Percentiles rank a stretch among this genome's conserved stretches.
Conservation (phyloP, 2,113 vertebrate genomes). For the Ophthalmolycus amberensis region DNA sequence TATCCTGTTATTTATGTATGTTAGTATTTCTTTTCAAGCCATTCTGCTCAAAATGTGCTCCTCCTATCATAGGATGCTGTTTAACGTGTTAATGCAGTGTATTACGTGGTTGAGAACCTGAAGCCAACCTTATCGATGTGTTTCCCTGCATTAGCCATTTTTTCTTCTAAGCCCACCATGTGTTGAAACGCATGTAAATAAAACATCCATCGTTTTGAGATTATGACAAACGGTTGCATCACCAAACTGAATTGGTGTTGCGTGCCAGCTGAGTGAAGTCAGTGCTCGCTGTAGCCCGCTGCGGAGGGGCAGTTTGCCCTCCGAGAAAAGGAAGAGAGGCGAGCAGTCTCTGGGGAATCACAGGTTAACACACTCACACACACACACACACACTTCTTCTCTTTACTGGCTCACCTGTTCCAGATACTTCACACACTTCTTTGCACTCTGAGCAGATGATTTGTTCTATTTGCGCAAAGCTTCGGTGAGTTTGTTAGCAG, state of each 20-base stretch:
- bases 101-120: slow-evolving; percentile 1
- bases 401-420: slow-evolving; percentile 16
- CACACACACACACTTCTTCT: slow-evolving; percentile 8
- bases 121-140: background rate
- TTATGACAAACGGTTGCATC: slow-evolving; percentile 76
- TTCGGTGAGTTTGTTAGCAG: slow-evolving; percentile 14
- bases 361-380: slow-evolving; percentile 41
- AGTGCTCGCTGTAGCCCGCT: slow-evolving; percentile 14
- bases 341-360: slow-evolving; percentile 18
- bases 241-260: slow-evolving; percentile 35
- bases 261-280: slow-evolving; percentile 43
- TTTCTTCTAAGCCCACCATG: background rate
- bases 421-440: slow-evolving; percentile 44
- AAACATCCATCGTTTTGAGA: slow-evolving; percentile 43
- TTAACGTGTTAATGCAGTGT: slow-evolving; percentile 5
- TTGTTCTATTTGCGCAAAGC: slow-evolving; percentile 35
- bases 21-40: background rate
- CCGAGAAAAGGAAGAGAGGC: slow-evolving; percentile 50
- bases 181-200: slow-evolving; percentile 41
- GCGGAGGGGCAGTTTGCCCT: slow-evolving; percentile 45
- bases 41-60: background rate
- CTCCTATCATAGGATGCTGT: background rate
- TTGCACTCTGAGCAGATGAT: slow-evolving; percentile 24
- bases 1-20: background rate
- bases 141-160: background rate